Evolutionary conservation across 2,888 invertebrate genomes (phyloP).

Genomic region (Tenthredo distinguenda): DNA sequence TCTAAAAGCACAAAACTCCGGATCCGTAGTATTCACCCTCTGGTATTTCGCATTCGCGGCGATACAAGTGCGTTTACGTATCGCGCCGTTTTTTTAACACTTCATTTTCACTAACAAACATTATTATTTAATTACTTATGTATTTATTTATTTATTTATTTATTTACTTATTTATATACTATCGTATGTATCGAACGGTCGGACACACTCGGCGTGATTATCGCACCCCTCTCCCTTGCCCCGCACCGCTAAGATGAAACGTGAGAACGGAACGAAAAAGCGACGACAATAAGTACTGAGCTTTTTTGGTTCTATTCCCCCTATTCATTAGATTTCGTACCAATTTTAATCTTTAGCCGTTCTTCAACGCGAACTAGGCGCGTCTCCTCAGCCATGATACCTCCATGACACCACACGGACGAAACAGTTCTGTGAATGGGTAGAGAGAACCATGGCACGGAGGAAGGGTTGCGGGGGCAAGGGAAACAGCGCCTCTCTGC

Average conservation of each 20-base stretch:
- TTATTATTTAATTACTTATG: background rate
- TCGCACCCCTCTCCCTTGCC: background rate
- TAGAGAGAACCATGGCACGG: slow-evolving; percentile 29
- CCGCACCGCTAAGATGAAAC: background rate
- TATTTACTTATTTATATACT: background rate
- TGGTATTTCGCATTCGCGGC: background rate
- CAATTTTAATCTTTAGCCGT: slow-evolving; percentile 96
- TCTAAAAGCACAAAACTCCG: slow-evolving; percentile 12
- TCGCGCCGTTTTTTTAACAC: background rate
- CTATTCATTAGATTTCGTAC: slow-evolving; percentile 82
- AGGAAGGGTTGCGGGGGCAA: slow-evolving; percentile 27
- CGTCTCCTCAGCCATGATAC: slow-evolving; percentile 95
- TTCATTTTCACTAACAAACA: background rate
- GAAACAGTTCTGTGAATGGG: slow-evolving; percentile 55
- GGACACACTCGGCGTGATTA: slow-evolving; percentile 14
- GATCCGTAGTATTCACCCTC: background rate
- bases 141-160: slow-evolving; percentile 7
- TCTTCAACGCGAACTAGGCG: slow-evolving; percentile 95
- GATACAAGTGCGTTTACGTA: background rate
- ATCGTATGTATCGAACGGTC: slow-evolving; percentile 17
- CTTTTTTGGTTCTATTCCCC: background rate
- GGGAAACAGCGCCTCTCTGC: slow-evolving; percentile 59
- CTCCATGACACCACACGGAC: slow-evolving; percentile 84
- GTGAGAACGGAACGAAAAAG: background rate
- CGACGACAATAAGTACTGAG: background rate